These are phyloP conservation scores for Moxostoma hubbsi DNA, from an alignment of 2,797 vertebrate species.

Conservation along the genomic window DNA sequence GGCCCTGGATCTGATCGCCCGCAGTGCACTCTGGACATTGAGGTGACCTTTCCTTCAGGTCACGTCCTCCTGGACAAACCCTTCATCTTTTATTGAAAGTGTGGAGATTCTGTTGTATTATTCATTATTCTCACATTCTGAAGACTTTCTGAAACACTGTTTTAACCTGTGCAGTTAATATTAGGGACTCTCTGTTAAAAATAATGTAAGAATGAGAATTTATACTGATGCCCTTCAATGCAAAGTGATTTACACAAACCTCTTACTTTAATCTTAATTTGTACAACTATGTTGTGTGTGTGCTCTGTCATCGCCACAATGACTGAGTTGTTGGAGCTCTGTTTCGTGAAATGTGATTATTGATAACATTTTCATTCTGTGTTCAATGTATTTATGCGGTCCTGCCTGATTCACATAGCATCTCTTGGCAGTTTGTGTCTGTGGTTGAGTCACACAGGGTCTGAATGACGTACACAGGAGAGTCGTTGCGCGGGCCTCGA, in stretches of 20 bases:
- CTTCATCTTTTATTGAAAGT: conserved; percentile 36
- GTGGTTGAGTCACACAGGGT: conserved; percentile 2
- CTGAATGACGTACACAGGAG: conserved; percentile 36
- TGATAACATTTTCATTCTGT: neutral
- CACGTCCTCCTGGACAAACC: neutral
- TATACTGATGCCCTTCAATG: neutral
- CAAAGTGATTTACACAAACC: neutral
- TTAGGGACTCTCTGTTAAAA: neutral
- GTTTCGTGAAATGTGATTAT: no score
- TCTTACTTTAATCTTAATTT: neutral
- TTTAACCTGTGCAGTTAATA: neutral
- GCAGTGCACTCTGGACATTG: neutral
- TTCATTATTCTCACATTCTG: conserved; percentile 23
- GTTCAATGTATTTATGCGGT: neutral
- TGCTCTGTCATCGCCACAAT: neutral
- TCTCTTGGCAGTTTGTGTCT: conserved; percentile 4
- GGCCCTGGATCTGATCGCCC: neutral
- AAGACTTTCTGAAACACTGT: neutral
- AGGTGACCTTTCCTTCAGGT: neutral
- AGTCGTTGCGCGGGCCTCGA: conserved; percentile 26
- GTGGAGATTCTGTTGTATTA: conserved; percentile 29
- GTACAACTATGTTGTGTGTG: neutral
- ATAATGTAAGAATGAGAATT: neutral
- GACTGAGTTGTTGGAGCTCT: no score
- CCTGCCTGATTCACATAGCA: neutral